Conservation (phyloP, 2,888 invertebrate genomes). For the Falcaria lacertinaria region DNA sequence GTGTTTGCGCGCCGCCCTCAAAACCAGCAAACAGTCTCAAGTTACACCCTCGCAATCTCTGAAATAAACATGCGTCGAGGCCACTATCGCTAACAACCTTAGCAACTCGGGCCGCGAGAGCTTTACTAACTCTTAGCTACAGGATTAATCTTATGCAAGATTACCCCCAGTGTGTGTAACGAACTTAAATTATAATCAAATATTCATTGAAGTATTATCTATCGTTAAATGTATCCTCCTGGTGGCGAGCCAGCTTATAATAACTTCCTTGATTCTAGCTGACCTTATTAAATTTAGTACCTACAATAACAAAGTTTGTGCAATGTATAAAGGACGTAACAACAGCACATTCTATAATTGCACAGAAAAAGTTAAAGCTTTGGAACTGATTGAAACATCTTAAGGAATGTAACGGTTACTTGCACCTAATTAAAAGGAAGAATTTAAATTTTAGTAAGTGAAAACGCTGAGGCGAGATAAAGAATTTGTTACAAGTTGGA, state of each 20-base stretch:
- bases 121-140: slow-evolving; percentile 47
- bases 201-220: slow-evolving; percentile 33
- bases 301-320: too few species aligned
- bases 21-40: slow-evolving; percentile 65
- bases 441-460: slow-evolving; percentile 59
- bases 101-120: slow-evolving; percentile 51
- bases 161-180: slow-evolving; percentile 41
- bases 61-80: slow-evolving; percentile 66
- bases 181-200: slow-evolving; percentile 56
- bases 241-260: not conserved
- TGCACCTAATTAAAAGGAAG: slow-evolving; percentile 32
- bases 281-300: not conserved
- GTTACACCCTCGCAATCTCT: slow-evolving; percentile 68
- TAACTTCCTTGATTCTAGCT: not conserved
- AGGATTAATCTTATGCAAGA: slow-evolving; percentile 55
- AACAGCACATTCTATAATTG: not conserved
- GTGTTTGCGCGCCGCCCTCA: slow-evolving; percentile 59
- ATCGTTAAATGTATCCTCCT: not conserved
- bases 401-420: slow-evolving; percentile 3
- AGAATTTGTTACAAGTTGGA: slow-evolving; percentile 65
- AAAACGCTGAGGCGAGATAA: slow-evolving; percentile 63
- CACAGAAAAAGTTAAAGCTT: not conserved
- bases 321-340: not conserved
- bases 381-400: not conserved
- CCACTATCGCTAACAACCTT: slow-evolving; percentile 61